Percentiles rank a stretch among this genome's conserved stretches.
Conservation (phyloP, 1,140 invertebrate genomes). For the Drosophila nikananu region DNA sequence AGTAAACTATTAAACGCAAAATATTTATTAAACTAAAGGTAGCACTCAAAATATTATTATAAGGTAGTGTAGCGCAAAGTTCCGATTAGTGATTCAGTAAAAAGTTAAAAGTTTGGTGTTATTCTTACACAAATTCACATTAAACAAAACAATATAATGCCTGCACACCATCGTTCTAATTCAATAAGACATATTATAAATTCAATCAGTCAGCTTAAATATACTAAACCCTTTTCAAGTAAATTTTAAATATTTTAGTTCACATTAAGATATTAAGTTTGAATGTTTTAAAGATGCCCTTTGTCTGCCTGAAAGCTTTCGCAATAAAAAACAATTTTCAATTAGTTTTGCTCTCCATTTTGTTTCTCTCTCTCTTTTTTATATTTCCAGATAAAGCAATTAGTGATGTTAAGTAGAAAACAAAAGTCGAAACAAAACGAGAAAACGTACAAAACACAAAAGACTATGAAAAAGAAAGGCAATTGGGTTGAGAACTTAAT, state of each 20-base stretch:
- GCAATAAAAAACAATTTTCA: conserved; percentile 45
- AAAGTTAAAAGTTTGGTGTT: too few relatives aligned
- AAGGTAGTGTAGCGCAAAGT: too few relatives aligned
- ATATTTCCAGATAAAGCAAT: conserved; percentile 55
- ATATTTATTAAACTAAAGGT: not conserved
- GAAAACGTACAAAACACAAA: conserved; percentile 33
- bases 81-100: not conserved
- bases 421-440: conserved; percentile 56
- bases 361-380: conserved; percentile 12
- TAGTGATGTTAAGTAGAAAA: conserved; percentile 56
- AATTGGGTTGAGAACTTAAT: conserved; percentile 56
- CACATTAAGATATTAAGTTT: not conserved
- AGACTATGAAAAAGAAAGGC: conserved; percentile 52
- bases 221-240: too few relatives aligned
- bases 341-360: conserved; percentile 76
- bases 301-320: conserved; percentile 1
- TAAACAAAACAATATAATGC: too few relatives aligned
- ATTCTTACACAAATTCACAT: too few relatives aligned
- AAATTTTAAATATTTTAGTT: not conserved
- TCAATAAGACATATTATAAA: too few relatives aligned
- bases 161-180: too few relatives aligned
- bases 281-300: not conserved
- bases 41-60: not conserved
- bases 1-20: not conserved
- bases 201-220: too few relatives aligned